Evolutionary conservation across 2,797 vertebrate genomes (phyloP).

Genomic region (Hyperoplus immaculatus): DNA sequence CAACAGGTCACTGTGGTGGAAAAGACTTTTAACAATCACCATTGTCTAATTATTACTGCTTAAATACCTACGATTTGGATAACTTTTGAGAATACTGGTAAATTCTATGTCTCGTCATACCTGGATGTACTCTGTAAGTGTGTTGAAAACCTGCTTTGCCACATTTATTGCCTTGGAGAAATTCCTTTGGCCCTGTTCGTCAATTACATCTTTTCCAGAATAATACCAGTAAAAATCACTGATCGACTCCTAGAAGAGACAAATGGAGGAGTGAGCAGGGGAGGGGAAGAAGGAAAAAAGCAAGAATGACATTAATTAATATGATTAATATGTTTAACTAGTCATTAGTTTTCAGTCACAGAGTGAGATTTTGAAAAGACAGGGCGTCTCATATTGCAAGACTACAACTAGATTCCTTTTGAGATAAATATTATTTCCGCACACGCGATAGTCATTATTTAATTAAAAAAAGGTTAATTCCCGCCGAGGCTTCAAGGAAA

Average conservation of each 20-base stretch:
- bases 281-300: not conserved
- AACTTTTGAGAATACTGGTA: not conserved
- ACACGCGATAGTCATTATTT: too few relatives aligned
- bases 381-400: too few relatives aligned
- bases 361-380: too few relatives aligned
- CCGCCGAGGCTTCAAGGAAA: too few relatives aligned
- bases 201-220: conserved; percentile 96
- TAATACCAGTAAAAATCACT: conserved; percentile 99
- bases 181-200: conserved; percentile 96
- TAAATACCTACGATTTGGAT: not conserved
- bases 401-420: too few relatives aligned
- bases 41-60: not conserved
- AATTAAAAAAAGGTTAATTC: too few relatives aligned
- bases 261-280: not conserved
- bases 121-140: conserved; percentile 97
- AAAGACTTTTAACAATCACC: not conserved
- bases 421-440: too few relatives aligned
- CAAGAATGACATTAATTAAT: not conserved
- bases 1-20: not conserved
- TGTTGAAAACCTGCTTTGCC: conserved; percentile 98
- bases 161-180: conserved; percentile 99
- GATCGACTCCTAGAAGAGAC: conserved; percentile 91
- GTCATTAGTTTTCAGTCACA: too few relatives aligned
- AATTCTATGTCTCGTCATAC: conserved; percentile 72
- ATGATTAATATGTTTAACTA: not conserved